Base-by-base conservation (phyloP, 2,797 vertebrate genomes). In the Scarus forsteni region DNA sequence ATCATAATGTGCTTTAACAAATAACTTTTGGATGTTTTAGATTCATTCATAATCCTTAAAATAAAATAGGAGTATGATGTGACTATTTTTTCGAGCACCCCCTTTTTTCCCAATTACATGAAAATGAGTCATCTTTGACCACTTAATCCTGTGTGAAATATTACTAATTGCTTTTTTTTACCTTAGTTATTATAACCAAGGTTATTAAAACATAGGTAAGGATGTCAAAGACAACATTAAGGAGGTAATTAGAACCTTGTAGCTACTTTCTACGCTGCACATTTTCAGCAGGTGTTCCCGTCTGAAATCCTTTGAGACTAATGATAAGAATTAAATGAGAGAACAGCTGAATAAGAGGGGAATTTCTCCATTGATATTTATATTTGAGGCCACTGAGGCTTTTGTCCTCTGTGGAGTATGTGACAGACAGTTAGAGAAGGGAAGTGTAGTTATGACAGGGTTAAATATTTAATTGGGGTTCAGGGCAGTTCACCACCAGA, bases 391-490 rank as follows among this genome's bases (percentile, higher is more conserved):
- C 70, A 46, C 39, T 19, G 36, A 51, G 18, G n/a, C 57, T 45
- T 73, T 46, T 59, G 57, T 69, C 72, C 14, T 73, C 10, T 11
- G 34, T 35, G 13, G 39, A 66, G 54, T 48, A 1, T 59, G 1
- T 45, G 76, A 71, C 57, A 57, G 66, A 67, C 53, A 16, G 59
- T 66, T 52, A 42, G 60, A 69, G 15, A 19, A 60, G 67, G 42
- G 46, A 43, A 19, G 18, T 66, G 56, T 52, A 59, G 75, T 70
- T 77, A 75, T 84, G 84, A 85, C 75, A 12, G 72, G 73, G 75
- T 85, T 87, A 84, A 85, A 89, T 86, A 83, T 89, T 86, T 86
- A 85, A 83, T 89, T 77, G 61, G 79, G 73, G 78, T 73, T 80
- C 61, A 70, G 50, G 69, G 57, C 66, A 77, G 59, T 71, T 70